These are phyloP conservation scores for Urocyon cinereoargenteus DNA, from an alignment of 2,797 vertebrate genomes.

Conservation along the genomic window DNA sequence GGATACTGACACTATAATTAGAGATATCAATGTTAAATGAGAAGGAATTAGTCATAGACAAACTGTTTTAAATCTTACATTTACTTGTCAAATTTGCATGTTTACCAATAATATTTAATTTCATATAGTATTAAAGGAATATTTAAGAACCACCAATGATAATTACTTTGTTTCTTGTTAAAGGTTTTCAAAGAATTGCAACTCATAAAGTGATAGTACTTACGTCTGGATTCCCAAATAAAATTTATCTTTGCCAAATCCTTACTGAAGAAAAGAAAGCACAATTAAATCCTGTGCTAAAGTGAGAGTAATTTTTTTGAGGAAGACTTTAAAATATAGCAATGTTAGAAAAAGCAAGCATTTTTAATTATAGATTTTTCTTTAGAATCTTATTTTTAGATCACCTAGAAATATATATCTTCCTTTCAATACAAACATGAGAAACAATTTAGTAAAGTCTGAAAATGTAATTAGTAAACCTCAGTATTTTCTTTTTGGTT, in stretches of 20 bases:
- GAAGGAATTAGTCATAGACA: neutral
- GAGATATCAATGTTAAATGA: neutral
- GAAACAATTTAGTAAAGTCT: neutral
- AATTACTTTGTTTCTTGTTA: neutral
- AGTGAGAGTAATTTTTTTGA: neutral
- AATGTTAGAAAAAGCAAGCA: neutral
- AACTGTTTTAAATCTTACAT: neutral
- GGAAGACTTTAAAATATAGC: neutral
- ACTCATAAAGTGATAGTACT: neutral
- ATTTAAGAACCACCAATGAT: neutral
- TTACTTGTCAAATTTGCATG: neutral
- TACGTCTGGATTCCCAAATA: neutral
- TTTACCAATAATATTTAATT: slow-evolving; percentile 42
- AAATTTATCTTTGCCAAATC: neutral
- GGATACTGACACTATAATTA: neutral
- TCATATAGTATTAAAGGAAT: neutral
- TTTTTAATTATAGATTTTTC: neutral
- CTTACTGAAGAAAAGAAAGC: neutral
- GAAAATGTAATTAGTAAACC: neutral
- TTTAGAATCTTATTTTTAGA: slow-evolving; percentile 7
- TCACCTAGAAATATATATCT: neutral
- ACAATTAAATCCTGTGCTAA: neutral
- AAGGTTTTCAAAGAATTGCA: neutral
- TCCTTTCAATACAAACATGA: neutral
- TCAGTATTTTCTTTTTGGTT: neutral